phyloP scores from a whole-genome alignment of 2,888 invertebrate species.

The Drosophila robusta region DNA sequence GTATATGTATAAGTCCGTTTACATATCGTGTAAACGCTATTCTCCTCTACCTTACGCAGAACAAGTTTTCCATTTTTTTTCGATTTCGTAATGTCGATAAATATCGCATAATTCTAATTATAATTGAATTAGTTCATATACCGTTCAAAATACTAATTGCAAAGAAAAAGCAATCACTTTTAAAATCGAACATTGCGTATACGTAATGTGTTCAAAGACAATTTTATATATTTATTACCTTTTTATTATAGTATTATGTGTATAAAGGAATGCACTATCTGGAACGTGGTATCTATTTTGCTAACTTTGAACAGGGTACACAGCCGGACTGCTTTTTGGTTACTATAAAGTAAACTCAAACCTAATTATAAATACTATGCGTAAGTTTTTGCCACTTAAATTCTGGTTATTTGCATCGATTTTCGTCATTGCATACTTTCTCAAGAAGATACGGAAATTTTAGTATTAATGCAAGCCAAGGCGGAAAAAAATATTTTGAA shows the following conservation, averaged over 20 bases:
- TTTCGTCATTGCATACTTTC: constrained; percentile 26
- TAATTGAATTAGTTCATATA: not conserved
- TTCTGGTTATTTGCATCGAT: constrained; percentile 5
- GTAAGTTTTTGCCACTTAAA: constrained; percentile 1
- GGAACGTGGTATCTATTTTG: not conserved
- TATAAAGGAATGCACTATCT: constrained; percentile 1
- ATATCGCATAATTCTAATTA: not conserved
- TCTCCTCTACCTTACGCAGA: too few relatives aligned
- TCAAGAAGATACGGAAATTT: constrained; percentile 44
- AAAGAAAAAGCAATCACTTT: not conserved
- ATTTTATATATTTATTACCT: not conserved
- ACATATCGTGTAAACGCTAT: too few relatives aligned
- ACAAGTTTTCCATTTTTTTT: too few relatives aligned
- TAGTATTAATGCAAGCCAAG: constrained; percentile 33
- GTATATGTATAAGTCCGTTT: too few relatives aligned
- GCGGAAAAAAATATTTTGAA: constrained; percentile 27
- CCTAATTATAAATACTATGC: constrained; percentile 1
- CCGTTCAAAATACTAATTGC: too few relatives aligned
- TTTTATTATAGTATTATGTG: not conserved
- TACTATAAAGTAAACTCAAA: constrained; percentile 1
- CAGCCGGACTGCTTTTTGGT: not conserved
- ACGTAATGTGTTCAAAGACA: constrained; percentile 29
- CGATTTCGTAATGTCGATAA: too few relatives aligned
- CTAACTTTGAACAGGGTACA: not conserved
- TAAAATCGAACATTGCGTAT: constrained; percentile 36